phyloP scores from a whole-genome alignment of 2,113 vertebrate species.

The Struthidea cinerea region DNA sequence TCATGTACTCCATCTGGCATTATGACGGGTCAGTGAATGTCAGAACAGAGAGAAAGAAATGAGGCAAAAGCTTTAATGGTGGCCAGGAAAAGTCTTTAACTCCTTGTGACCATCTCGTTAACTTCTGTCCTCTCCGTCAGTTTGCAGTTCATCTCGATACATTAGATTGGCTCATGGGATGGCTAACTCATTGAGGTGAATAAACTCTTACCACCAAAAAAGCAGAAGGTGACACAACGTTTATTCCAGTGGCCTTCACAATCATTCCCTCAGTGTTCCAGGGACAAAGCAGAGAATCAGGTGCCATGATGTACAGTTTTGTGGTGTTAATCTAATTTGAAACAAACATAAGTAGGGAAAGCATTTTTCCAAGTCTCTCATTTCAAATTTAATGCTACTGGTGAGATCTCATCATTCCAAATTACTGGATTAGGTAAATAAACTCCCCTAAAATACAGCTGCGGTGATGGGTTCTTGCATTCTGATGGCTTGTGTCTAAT shows the following conservation, averaged over 20 bases:
- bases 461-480: slow-evolving; percentile 14
- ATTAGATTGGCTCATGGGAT: neutral
- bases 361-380: neutral
- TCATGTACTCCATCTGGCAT: neutral
- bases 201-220: neutral
- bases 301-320: neutral
- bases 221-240: neutral
- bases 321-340: neutral
- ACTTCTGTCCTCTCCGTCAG: neutral
- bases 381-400: neutral
- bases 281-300: neutral
- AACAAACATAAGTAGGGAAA: neutral
- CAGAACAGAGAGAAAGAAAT: neutral
- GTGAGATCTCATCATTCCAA: neutral
- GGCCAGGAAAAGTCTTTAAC: neutral
- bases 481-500: neutral
- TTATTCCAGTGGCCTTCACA: neutral
- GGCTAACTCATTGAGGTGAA: neutral
- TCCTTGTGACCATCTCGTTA: neutral
- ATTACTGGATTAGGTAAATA: neutral
- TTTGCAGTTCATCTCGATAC: neutral
- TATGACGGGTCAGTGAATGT: neutral
- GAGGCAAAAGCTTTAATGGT: neutral
- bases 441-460: neutral
- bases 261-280: neutral